Base-by-base conservation (phyloP, 2,113 vertebrate species). In the Chrysemys picta region DNA sequence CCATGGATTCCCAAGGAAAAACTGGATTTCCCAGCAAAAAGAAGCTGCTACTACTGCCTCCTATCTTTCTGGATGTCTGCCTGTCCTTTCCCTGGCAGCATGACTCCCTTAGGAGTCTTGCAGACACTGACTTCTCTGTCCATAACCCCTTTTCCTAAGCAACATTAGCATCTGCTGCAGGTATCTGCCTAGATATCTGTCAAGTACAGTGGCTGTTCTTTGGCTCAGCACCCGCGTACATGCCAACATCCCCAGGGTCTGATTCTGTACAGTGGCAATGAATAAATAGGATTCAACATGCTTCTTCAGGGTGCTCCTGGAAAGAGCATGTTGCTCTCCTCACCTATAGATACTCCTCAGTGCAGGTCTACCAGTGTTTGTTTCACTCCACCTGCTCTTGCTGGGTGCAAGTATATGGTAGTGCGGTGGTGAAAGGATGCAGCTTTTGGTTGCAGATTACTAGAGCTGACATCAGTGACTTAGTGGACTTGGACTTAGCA, bases 31-130 rank as follows among this genome's bases (percentile, higher is more conserved):
- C 96, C 94, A 52, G 95, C 88, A 49, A 92, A 69, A 95, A 95
- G 88, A 97, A 83, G 85, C 92, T 97, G 96, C 95, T 95, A 90
- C 96, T 50, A 0, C 0, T 13, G 84, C 84, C 91, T 82, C 72
- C 59, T 5, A 0, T 91, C 96, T 92, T 72, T 72, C 59, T 82
- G 0, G 53, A 94, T 93, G 84, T 24, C 96, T 85, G 93, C 95
- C 95, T 96, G 94, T 93, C 96, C 96, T 97, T 96, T 96, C 91
- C 95, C 96, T 97, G 96, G 95, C 97, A 95, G 96, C 65, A 0
- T 62, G n/a, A 93, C 95, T 95, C 96, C 95, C 91, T 89, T 5
- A 16, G 85, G 91, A 94, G 79, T 52, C 93, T 49, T 76, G 72
- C 87, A 85, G 76, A 91, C 79, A 10, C 97, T 95, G 96, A 95